These are phyloP conservation scores for Caenorhabditis imperialis DNA, from an alignment of 2,888 invertebrate species.

Conservation along the genomic window DNA sequence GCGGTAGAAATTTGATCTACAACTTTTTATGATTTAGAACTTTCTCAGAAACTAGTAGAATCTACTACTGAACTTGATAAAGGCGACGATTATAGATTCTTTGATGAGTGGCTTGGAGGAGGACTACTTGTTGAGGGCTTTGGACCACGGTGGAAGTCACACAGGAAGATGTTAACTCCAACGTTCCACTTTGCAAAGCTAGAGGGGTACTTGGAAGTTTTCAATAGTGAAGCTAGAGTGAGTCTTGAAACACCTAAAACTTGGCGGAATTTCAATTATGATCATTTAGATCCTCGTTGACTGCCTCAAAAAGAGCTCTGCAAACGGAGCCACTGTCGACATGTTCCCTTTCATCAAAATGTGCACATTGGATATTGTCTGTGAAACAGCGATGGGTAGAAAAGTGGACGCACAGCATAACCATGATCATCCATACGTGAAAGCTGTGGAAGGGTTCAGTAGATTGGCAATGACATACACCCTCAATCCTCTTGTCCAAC, in stretches of 20 bases:
- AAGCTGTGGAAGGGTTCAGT: constrained; percentile 63
- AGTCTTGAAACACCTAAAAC: neutral
- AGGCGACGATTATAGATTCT: constrained; percentile 79
- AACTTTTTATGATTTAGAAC: neutral
- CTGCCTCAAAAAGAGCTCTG: constrained; percentile 74
- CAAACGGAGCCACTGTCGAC: constrained; percentile 78
- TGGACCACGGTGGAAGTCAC: constrained; percentile 78
- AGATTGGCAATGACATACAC: constrained; percentile 33
- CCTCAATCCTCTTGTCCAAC: constrained; percentile 12
- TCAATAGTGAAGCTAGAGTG: constrained; percentile 28
- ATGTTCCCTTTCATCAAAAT: constrained; percentile 80
- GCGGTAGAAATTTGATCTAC: neutral
- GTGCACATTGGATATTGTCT: constrained; percentile 80
- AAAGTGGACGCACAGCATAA: constrained; percentile 66
- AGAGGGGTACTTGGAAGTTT: constrained; percentile 77
- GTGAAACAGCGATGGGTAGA: constrained; percentile 72
- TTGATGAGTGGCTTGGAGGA: constrained; percentile 80
- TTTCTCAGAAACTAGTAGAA: constrained; percentile 68
- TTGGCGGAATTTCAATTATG: too few relatives aligned
- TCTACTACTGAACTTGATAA: constrained; percentile 77
- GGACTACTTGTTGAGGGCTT: constrained; percentile 67
- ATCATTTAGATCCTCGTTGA: constrained; percentile 75
- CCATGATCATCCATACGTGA: constrained; percentile 68
- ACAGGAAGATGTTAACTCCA: constrained; percentile 80
- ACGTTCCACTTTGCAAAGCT: constrained; percentile 81